phyloP scores from a whole-genome alignment of 2,888 invertebrate genomes.

The Ophion slaviceki region DNA sequence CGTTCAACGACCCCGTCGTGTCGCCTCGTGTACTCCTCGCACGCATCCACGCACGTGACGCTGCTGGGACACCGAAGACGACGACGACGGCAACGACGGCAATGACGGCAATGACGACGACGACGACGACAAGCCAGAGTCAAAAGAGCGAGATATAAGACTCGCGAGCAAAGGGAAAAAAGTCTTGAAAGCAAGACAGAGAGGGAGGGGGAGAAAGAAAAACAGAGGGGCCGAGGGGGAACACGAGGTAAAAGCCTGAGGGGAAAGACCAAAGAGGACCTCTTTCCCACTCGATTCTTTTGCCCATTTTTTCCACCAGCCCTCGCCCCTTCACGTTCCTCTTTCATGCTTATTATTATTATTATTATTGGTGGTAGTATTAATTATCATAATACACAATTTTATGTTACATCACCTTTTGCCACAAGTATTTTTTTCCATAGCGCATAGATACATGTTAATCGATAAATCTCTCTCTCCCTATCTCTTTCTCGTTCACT shows the following conservation, averaged over 20 bases:
- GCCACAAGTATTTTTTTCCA: too few species aligned
- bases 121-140: conserved; percentile 25
- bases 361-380: too few species aligned
- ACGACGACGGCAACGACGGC: background rate
- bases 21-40: conserved; percentile 60
- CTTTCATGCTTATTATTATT: too few species aligned
- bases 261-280: conserved; percentile 66
- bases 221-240: conserved; percentile 16
- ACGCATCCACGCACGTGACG: conserved; percentile 74
- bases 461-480: too few species aligned
- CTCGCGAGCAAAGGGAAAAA: conserved; percentile 37
- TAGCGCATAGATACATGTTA: too few species aligned
- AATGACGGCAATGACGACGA: conserved; percentile 48
- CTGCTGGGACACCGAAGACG: conserved; percentile 57
- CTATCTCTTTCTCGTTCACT: background rate
- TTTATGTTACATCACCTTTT: too few species aligned
- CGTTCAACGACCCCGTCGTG: conserved; percentile 79
- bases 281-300: conserved; percentile 55
- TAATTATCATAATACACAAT: too few species aligned
- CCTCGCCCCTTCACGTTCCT: too few species aligned
- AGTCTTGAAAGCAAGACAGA: conserved; percentile 17
- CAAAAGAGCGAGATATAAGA: conserved; percentile 50
- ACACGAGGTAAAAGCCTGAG: conserved; percentile 61
- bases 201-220: conserved; percentile 24
- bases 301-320: conserved; percentile 10